These are phyloP conservation scores for Silurus meridionalis DNA, from an alignment of 2,113 vertebrate genomes.

Conservation along the genomic window DNA sequence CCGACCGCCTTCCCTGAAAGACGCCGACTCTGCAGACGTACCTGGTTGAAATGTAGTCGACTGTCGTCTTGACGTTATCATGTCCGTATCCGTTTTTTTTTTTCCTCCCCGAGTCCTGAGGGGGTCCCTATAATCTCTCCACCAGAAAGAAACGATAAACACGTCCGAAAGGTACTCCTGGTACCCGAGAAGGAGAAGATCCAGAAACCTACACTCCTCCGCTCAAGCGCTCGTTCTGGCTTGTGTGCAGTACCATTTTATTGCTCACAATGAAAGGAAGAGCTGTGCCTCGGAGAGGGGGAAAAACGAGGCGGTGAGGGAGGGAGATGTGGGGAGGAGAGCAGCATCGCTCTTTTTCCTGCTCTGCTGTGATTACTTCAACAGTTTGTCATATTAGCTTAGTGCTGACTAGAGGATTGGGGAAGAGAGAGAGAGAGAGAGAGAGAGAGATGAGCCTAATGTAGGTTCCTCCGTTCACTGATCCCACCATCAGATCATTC, in stretches of 20 bases:
- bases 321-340: constrained; percentile 38
- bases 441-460: neutral
- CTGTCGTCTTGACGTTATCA: neutral
- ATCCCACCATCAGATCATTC: neutral
- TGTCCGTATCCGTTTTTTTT: neutral
- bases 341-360: neutral
- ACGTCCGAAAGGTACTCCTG: neutral
- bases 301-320: constrained; percentile 13
- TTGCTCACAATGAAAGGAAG: constrained; percentile 46
- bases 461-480: neutral
- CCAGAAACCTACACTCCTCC: neutral
- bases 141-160: neutral
- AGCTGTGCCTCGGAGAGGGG: constrained; percentile 25
- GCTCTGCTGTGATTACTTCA: constrained; percentile 58
- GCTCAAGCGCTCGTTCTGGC: neutral
- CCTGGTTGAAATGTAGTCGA: constrained; percentile 28
- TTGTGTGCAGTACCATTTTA: constrained; percentile 37
- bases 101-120: neutral
- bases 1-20: neutral
- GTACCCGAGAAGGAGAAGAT: neutral
- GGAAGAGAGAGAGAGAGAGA: neutral
- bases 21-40: constrained; percentile 24
- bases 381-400: constrained; percentile 67
- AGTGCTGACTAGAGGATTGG: constrained; percentile 56
- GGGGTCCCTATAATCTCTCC: constrained; percentile 8